Evolutionary conservation across 2,113 vertebrate species (phyloP), one percentile per base, ranked within the genome.

Genomic region (Oenanthe melanoleuca): DNA sequence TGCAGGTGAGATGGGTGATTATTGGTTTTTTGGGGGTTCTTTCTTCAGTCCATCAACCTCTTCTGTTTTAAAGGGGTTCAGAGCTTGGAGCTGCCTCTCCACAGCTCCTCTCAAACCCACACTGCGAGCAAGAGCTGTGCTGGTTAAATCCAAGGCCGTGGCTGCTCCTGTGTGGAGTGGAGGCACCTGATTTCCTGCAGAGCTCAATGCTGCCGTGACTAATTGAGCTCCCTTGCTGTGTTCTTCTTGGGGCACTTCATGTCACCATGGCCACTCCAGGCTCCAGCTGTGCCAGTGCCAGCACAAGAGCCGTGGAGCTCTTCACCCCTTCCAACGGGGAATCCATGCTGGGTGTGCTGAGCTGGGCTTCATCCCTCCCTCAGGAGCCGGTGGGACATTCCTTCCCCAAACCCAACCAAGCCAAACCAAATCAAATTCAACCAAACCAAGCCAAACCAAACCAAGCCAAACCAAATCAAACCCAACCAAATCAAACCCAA

Each of bases 221-320:
- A 73, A 83, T 49, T 56, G 86, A 40, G 56, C 64, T 77, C 64
- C 53, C 40, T 44, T 37, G 83, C 44, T 1, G 2, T 2, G 7
- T 3, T 66, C 82, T 57, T 21, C 52, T 44, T 22, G 7, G 24
- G 44, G 37, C 47, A 5, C 9, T 33, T 8, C 2, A 3, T 5
- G 60, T 4, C 4, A 1, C 64, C 23, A 0, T 0, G 40, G 56
- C 44, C 45, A 3, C 6, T 5, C 14, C 22, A 9, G 26, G 1
- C 72, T 25, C 64, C 29, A 5, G 26, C 69, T 9, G 24, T 9
- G 78, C 13, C 1, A 21, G 16, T 2, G 18, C 84, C 73, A 78
- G 56, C 38, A 37, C 37, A 1, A 0, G 22, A 37, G 38, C 57
- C 0, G 0, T 0, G 60, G 20, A 4, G 22, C 23, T 59, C 53